A percentile compares a stretch with the other conserved stretches of the same genome.
phyloP scores from a whole-genome alignment of 1,140 invertebrate species.

The Zaprionus inermis region DNA sequence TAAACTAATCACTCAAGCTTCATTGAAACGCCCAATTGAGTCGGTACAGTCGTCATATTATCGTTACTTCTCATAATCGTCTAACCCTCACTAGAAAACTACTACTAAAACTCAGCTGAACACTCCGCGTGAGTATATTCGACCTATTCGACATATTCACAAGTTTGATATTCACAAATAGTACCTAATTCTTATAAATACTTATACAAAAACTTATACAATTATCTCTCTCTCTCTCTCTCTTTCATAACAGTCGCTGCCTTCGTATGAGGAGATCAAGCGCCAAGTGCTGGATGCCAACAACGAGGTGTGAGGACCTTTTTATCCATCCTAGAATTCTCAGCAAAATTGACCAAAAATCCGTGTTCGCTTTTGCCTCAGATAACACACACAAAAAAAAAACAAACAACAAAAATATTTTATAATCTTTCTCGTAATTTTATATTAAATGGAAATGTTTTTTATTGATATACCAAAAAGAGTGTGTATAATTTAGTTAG shows the following conservation, averaged over 20 bases:
- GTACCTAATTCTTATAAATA: too few species aligned
- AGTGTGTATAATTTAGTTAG: neutral
- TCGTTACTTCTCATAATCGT: conserved; percentile 21
- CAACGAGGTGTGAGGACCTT: conserved; percentile 58
- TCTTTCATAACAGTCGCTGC: conserved; percentile 37
- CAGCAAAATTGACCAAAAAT: conserved; percentile 71
- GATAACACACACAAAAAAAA: conserved; percentile 1
- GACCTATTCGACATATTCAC: neutral
- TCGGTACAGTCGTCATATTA: neutral
- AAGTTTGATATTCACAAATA: neutral
- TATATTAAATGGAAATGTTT: conserved; percentile 41
- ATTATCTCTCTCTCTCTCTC: neutral
- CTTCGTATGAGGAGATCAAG: conserved; percentile 69
- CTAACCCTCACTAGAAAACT: conserved; percentile 25
- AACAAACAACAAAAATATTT: conserved; percentile 20
- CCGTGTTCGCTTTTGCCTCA: conserved; percentile 52
- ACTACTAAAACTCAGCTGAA: conserved; percentile 23
- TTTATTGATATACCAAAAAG: conserved; percentile 20
- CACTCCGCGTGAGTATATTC: conserved; percentile 49
- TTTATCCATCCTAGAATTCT: conserved; percentile 36
- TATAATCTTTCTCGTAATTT: conserved; percentile 25
- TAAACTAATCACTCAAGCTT: conserved; percentile 12
- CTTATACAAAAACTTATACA: neutral
- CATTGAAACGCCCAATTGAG: conserved; percentile 15
- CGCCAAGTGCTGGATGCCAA: conserved; percentile 66